A percentile compares a stretch with the other conserved stretches of the same genome.
Conservation (phyloP, 2,113 vertebrate genomes). For the Anarrhichthys ocellatus region DNA sequence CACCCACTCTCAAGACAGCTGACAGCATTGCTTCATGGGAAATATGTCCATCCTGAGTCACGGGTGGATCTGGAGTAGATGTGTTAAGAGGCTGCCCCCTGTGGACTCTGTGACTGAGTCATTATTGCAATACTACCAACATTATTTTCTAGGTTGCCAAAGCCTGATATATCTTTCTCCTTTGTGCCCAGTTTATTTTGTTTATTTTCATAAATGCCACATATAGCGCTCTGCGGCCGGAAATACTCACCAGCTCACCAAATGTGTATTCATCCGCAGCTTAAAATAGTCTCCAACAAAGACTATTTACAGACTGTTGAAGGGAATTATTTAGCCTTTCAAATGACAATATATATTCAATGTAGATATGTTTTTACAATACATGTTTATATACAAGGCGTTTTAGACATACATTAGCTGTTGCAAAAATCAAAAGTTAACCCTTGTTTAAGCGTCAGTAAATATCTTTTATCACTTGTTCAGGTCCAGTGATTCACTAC, state of each 20-base stretch:
- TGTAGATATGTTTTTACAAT: not conserved
- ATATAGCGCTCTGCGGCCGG: not conserved
- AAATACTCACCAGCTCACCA: not conserved
- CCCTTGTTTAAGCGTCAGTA: not conserved
- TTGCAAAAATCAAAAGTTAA: not conserved
- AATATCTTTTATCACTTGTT: not conserved
- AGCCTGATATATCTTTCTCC: not conserved
- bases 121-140: conserved; percentile 19
- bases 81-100: conserved; percentile 16
- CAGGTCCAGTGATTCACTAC: conserved; percentile 9
- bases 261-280: not conserved
- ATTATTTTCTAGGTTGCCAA: not conserved
- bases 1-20: conserved; percentile 77
- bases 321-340: not conserved
- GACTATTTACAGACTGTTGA: not conserved
- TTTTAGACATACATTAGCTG: not conserved
- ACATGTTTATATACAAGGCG: not conserved
- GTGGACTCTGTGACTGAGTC: conserved; percentile 31
- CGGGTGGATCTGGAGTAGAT: conserved; percentile 20
- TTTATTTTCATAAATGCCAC: not conserved
- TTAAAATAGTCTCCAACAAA: not conserved
- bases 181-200: not conserved
- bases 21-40: conserved; percentile 71
- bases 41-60: conserved; percentile 63
- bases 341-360: not conserved